A percentile compares a stretch with the other conserved stretches of the same genome.
Conservation (phyloP, 1,140 invertebrate species). For the Ceratina calcarata region DNA sequence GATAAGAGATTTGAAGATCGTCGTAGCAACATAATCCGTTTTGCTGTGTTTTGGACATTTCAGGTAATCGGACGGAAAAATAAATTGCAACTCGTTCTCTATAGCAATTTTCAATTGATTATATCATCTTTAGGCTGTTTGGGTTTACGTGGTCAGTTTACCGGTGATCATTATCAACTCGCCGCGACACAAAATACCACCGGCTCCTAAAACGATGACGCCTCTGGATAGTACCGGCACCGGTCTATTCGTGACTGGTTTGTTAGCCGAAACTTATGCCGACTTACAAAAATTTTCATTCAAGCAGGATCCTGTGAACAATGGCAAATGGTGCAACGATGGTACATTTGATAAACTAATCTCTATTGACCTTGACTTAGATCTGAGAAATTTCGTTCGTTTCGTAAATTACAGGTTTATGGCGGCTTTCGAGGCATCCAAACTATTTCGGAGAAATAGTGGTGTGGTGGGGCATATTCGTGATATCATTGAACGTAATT, state of each 20-base stretch:
- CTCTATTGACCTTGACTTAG: too few relatives aligned
- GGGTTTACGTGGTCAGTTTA: slow-evolving; percentile 95
- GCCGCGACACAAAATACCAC: slow-evolving; percentile 88
- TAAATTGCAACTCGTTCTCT: too few relatives aligned
- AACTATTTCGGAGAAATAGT: slow-evolving; percentile 98
- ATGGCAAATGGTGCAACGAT: slow-evolving; percentile 94
- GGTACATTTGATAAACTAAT: slow-evolving; percentile 80
- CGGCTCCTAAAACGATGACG: slow-evolving; percentile 90
- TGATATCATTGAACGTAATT: slow-evolving; percentile 92
- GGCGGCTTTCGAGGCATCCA: slow-evolving; percentile 94
- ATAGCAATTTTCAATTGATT: not conserved
- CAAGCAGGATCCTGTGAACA: slow-evolving; percentile 90
- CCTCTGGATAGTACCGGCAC: slow-evolving; percentile 91
- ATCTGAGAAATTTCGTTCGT: not conserved
- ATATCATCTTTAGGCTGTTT: slow-evolving; percentile 86
- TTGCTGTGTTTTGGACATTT: slow-evolving; percentile 95
- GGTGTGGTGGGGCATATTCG: slow-evolving; percentile 96
- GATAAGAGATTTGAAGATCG: slow-evolving; percentile 95
- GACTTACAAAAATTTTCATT: slow-evolving; percentile 96
- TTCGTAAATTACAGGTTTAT: slow-evolving; percentile 84
- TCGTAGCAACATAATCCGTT: slow-evolving; percentile 90
- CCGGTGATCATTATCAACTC: slow-evolving; percentile 96
- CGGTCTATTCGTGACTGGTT: slow-evolving; percentile 90
- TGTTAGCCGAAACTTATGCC: slow-evolving; percentile 92
- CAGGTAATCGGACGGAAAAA: slow-evolving; percentile 82